phyloP scores from a whole-genome alignment of 2,113 vertebrate species.

The Pipra filicauda region DNA sequence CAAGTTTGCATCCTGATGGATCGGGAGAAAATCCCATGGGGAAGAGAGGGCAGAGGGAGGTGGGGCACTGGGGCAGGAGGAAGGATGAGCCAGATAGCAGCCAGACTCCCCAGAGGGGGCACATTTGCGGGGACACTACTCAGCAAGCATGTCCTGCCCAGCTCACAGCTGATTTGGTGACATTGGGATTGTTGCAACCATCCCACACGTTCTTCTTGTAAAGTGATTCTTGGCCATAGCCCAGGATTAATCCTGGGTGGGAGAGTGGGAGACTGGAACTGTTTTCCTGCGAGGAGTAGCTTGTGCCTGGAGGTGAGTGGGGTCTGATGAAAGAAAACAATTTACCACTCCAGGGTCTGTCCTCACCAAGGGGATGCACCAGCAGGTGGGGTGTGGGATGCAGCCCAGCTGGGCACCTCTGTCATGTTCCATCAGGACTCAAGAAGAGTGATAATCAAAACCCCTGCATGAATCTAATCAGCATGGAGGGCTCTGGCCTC shows the following conservation, averaged over 20 bases:
- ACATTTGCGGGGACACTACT: not conserved
- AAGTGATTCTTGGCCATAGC: not conserved
- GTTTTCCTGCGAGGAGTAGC: not conserved
- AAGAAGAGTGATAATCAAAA: not conserved
- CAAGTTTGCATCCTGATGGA: not conserved
- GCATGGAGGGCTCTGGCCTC: not conserved
- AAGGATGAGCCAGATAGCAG: not conserved
- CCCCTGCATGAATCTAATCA: not conserved
- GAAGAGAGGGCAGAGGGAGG: not conserved
- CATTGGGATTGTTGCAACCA: not conserved
- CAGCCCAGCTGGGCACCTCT: not conserved
- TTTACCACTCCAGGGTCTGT: not conserved
- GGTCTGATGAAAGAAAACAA: not conserved
- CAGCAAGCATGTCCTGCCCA: not conserved
- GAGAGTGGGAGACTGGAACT: not conserved
- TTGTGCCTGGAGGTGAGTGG: not conserved
- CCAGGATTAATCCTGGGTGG: not conserved
- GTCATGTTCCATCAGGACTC: not conserved
- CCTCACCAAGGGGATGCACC: not conserved
- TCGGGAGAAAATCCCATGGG: not conserved
- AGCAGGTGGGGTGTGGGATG: not conserved
- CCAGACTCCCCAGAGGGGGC: not conserved
- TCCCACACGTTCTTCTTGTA: fast-evolving
- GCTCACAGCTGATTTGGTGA: not conserved
- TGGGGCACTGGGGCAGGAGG: not conserved